These are phyloP conservation scores for Sigmodon hispidus DNA, from an alignment of 2,113 vertebrate species.

Conservation along the genomic window DNA sequence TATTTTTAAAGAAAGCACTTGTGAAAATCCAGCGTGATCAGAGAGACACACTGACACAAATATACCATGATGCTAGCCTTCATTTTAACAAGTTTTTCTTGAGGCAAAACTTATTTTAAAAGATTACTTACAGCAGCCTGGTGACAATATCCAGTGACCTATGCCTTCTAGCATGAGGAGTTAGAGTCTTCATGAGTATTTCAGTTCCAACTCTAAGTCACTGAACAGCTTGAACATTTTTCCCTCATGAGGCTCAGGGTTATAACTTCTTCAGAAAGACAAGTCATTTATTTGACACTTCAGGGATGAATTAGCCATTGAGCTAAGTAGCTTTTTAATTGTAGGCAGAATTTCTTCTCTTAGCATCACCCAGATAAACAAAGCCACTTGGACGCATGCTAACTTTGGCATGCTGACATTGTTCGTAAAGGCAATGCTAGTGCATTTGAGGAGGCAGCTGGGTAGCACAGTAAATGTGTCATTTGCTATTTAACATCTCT, in stretches of 20 bases:
- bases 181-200: background rate
- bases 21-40: background rate
- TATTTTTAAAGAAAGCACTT: background rate
- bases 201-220: conserved; percentile 66
- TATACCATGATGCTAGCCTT: background rate
- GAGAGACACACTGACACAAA: background rate
- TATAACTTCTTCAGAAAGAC: conserved; percentile 66
- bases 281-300: conserved; percentile 79
- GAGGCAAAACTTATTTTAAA: conserved; percentile 66
- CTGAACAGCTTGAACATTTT: conserved; percentile 64
- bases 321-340: conserved; percentile 81
- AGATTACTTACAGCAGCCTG: conserved; percentile 59
- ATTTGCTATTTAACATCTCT: conserved; percentile 89
- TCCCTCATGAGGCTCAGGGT: conserved; percentile 59
- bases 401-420: conserved; percentile 82
- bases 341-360: conserved; percentile 73
- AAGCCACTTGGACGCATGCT: conserved; percentile 79
- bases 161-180: conserved; percentile 8
- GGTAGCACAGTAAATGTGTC: conserved; percentile 88
- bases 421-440: conserved; percentile 82
- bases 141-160: conserved; percentile 60
- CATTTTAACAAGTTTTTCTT: conserved; percentile 36
- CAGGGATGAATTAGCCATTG: conserved; percentile 74
- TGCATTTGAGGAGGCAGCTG: conserved; percentile 87
- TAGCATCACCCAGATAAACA: conserved; percentile 74